phyloP scores from a whole-genome alignment of 2,113 vertebrate genomes.

The Paramormyrops kingsleyae region DNA sequence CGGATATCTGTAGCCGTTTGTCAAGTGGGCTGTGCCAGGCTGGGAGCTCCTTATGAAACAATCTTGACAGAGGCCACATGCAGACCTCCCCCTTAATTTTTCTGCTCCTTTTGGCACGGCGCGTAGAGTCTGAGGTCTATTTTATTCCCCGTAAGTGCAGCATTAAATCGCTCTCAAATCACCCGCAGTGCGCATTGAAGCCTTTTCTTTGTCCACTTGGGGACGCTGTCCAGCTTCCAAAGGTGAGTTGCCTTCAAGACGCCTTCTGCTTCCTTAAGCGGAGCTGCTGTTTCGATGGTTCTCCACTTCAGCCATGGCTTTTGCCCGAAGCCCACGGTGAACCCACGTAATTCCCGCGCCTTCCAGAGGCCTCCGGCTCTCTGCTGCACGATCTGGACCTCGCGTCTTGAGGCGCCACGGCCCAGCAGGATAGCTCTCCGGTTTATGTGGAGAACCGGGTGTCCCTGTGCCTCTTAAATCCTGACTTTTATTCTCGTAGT shows the following conservation, averaged over 20 bases:
- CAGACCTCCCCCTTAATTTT: background rate
- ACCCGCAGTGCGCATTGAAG: background rate
- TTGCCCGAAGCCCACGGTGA: background rate
- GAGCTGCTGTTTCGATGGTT: background rate
- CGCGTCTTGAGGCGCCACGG: background rate
- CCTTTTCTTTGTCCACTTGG: background rate
- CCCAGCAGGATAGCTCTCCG: background rate
- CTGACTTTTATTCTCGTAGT: background rate
- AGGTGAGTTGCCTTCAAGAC: too few relatives aligned
- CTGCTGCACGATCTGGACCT: background rate
- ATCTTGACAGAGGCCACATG: slow-evolving; percentile 1
- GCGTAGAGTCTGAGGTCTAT: slow-evolving; percentile 2
- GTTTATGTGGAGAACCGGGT: background rate
- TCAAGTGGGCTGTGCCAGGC: background rate
- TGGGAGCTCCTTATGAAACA: background rate
- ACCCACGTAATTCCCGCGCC: background rate
- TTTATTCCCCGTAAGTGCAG: slow-evolving; percentile 7
- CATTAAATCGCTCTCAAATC: background rate
- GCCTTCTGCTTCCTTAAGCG: background rate
- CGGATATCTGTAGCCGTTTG: slow-evolving; percentile 2
- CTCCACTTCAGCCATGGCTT: background rate
- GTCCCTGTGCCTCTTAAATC: background rate
- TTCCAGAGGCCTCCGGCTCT: background rate
- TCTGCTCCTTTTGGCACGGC: background rate
- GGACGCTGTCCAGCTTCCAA: background rate